Conservation (phyloP, 2,113 vertebrate species). For the Ramphastos sulfuratus region DNA sequence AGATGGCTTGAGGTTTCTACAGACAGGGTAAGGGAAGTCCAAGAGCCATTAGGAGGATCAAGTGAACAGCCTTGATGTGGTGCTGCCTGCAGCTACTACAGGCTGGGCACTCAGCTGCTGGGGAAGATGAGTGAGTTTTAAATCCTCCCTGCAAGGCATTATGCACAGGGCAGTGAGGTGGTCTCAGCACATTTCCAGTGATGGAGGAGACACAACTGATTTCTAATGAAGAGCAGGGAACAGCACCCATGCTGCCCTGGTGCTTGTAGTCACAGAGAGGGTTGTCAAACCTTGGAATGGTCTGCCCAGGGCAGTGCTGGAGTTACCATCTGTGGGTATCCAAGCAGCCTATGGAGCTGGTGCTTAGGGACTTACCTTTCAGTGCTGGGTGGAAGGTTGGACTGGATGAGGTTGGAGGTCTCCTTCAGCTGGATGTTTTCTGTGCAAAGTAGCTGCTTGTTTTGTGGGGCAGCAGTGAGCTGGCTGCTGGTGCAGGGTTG, state of each 20-base stretch:
- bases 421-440: background rate
- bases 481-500: background rate
- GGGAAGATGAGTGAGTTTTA: background rate
- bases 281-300: too few relatives aligned
- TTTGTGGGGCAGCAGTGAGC: accelerated
- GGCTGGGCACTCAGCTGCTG: accelerated
- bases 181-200: background rate
- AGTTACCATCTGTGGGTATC: background rate
- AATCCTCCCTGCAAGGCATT: background rate
- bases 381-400: background rate
- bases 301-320: too few relatives aligned
- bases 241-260: background rate
- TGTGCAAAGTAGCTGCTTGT: background rate
- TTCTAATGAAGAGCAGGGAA: background rate
- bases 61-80: background rate
- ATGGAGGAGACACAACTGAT: background rate
- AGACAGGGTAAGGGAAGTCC: accelerated
- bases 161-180: accelerated
- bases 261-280: background rate
- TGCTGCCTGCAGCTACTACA: background rate
- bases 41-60: background rate
- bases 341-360: background rate
- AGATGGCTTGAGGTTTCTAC: background rate
- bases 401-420: background rate
- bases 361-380: background rate